Evolutionary conservation across 2,113 vertebrate genomes (phyloP), one percentile per base, ranked within the genome.

Genomic region (Cyprinodon brontotheroides): DNA sequence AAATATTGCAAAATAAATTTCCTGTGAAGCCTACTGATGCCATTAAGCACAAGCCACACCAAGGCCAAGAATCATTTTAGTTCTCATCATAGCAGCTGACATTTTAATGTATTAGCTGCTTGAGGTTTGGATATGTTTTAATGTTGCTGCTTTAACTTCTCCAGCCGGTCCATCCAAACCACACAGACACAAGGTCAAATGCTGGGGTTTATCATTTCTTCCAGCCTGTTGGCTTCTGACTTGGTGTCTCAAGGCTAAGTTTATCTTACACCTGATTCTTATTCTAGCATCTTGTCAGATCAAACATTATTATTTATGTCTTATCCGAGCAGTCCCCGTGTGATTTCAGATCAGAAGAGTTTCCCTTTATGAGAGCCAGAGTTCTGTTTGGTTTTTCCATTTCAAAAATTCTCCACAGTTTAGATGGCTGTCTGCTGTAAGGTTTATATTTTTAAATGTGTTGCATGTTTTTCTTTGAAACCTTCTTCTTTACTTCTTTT

Each of bases 31-130:
- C 92, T 94, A 94, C 92, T 94, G 94, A 94, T 95, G 92, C 95
- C 94, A 95, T 96, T 96, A 95, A 94, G 95, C 92, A 93, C 87
- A 85, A 92, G 89, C 93, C 29, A 94, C 94, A 94, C 92, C 91
- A 88, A 93, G 90, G 92, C 92, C 89, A 89, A 76, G 83, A 93
- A 94, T 94, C 93, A 94, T 95, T 93, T 94, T 92, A 94, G 90
- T 93, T 92, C 93, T 95, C 93, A 90, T 95, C 92, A 93, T 84
- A 89, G 81, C 68, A 83, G 85, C 89, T 95, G 94, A 94, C 94
- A 95, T 94, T 95, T 93, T 93, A 93, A 90, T 93, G 89, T 94
- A 95, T 95, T 95, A 95, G 92, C 82, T 84, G 43, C 76, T 82
- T 67, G 72, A 80, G 80, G 73, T 79, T 79, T 60, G 70, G 65